Conservation (phyloP, 2,888 invertebrate genomes). For the Sinhomidia bicolor region DNA sequence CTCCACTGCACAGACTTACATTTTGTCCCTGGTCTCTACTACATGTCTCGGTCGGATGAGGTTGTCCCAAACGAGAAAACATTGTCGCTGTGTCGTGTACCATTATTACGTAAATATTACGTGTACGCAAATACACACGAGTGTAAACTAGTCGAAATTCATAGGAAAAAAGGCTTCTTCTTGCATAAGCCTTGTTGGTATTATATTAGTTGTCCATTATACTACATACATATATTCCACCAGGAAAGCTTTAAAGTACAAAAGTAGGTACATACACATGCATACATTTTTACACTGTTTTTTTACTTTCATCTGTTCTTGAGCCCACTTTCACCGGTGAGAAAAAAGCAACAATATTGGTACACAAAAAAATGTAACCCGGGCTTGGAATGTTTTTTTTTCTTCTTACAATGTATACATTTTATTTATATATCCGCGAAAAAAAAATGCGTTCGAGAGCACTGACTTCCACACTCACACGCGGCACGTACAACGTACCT, state of each 20-base stretch:
- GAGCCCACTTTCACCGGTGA: neutral
- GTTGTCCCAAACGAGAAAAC: too few relatives aligned
- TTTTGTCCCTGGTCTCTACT: neutral
- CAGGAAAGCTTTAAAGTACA: conserved; percentile 2
- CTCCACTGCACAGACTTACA: neutral
- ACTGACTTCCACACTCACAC: neutral
- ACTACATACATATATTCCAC: neutral
- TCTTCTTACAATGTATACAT: too few relatives aligned
- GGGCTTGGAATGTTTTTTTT: neutral
- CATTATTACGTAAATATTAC: conserved; percentile 50
- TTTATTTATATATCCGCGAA: neutral
- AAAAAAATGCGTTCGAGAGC: conserved; percentile 26
- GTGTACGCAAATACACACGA: conserved; percentile 26
- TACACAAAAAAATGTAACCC: neutral
- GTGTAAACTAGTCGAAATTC: too few relatives aligned
- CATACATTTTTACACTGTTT: conserved; percentile 20
- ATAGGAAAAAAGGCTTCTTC: neutral
- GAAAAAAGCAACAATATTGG: neutral
- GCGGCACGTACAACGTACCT: conserved; percentile 4
- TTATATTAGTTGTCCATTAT: conserved; percentile 51
- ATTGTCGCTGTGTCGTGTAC: neutral
- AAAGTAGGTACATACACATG: neutral
- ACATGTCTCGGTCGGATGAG: too few relatives aligned
- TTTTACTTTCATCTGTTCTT: neutral
- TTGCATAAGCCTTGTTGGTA: conserved; percentile 40